Evolutionary conservation across 92 coral and sea anemone species (phyloP), one percentile per base, ranked within the genome.

Genomic region (Nematostella vectensis): DNA sequence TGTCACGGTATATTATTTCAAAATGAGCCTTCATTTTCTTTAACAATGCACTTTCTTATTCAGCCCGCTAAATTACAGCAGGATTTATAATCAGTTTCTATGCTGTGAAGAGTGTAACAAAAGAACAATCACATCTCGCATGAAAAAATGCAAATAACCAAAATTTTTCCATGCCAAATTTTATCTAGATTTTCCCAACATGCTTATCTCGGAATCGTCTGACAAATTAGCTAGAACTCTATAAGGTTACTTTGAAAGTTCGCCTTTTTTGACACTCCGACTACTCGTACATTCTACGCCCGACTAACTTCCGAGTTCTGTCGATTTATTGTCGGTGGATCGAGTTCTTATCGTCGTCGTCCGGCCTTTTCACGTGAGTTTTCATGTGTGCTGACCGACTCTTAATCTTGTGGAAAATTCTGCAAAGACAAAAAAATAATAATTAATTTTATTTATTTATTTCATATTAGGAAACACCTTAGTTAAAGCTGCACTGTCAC

Each of bases 381-480:
- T 89, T 89, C 97, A 89, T 89, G 77, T 89, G 97, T 1, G 97
- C 97, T 12, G 97, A 89, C 42, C 97, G 86, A 56, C 97, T 89
- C 67, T 89, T 89, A 55, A 89, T 85, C 65, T 89, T 89, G 76
- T 85, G 95, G 75, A 89, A 89, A 30, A 89, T 78, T 78, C 97
- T 89, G 56, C 26, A 55, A 55, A 59, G 11, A 25, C 10, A 48
- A 38, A 28, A 23, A 8, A 39, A 13, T 25, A 62, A 16, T 33
- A 6, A 33, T 33, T 6, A 33, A 15, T 33, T 15, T 6, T 15
- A 33, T 33, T 33, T 6, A 33, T 33, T 33, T 33, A 6, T 33
- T 33, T 33, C 40, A 33, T 33, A 33, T 15, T 6, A 33, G n/a
- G 8, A 33, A 15, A 33, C 15, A 33, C 40, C 8, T 6, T 15